Evolutionary conservation across 2,888 invertebrate species (phyloP), one percentile per base, ranked within the genome.

Genomic region (Antitype chi): DNA sequence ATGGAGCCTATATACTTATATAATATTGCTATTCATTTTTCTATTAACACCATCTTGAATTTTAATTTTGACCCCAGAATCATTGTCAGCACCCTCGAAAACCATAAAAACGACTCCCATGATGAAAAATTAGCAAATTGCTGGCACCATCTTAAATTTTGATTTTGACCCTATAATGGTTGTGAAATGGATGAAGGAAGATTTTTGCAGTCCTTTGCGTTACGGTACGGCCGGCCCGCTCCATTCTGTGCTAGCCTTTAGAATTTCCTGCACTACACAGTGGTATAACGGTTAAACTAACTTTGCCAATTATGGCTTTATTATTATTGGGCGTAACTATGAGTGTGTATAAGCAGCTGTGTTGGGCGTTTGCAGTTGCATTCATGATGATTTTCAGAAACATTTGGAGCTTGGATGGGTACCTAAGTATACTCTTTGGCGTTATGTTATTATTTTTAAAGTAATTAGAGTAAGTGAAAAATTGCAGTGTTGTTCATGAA

Each of bases 291-390:
- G 55, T 28, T 70, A 67, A 83, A 76, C 86, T 73, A 84, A 86
- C 74, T 85, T 84, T 70, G 55, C 66, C 74, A 86, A 84, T 86
- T 85, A 85, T 66, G 38, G 69, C 70, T 80, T 86, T 72, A 84
- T 80, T 85, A 84, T 84, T 86, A 85, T 85, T 80, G 71, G 72
- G 63, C 52, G 68, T 68, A 76, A 76, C 70, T 80, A 62, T 66
- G 73, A 78, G 68, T 57, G 49, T 81, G 68, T 69, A 68, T 77
- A 77, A 83, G 74, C 63, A 78, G 78, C 68, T 69, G 57, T 38
- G n/a, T 64, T 28, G 38, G 59, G 17, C 57, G 38, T 63, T 77
- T 64, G 73, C 59, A 73, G 63, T 64, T 85, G 82, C 73, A 85
- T 64, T 72, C 52, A 25, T 63, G 67, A 63, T 69, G 59, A 69